Conservation (phyloP, 2,888 invertebrate genomes). For the Bombyx huttoni region DNA sequence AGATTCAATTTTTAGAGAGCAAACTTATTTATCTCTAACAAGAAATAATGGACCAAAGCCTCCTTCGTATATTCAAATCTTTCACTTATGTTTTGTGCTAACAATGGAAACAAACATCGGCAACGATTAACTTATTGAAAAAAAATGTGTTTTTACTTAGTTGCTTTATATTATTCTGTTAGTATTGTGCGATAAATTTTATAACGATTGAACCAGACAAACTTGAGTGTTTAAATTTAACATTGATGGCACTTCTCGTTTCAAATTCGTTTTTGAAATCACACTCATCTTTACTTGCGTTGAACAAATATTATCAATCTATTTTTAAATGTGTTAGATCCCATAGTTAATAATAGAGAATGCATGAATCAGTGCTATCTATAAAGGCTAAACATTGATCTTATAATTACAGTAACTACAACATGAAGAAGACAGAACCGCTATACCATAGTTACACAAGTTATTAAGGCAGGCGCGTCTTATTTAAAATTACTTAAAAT, state of each 20-base stretch:
- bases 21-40: constrained; percentile 8
- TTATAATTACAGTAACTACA: constrained; percentile 27
- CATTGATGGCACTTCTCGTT: constrained; percentile 13
- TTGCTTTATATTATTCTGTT: neutral
- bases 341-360: neutral
- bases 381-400: constrained; percentile 16
- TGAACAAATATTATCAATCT: no score
- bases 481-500: constrained; percentile 40
- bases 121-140: neutral
- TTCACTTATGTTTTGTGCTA: neutral
- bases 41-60: neutral
- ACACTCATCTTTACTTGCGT: neutral
- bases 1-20: constrained; percentile 28
- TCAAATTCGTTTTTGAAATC: constrained; percentile 1
- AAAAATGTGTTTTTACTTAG: neutral
- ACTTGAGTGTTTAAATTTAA: constrained; percentile 4
- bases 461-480: constrained; percentile 45
- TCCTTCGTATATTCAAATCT: no score
- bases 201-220: constrained; percentile 2
- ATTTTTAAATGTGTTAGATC: neutral
- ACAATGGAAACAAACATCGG: neutral
- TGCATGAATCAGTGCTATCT: neutral
- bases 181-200: constrained; percentile 1
- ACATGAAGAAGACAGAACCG: constrained; percentile 33
- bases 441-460: constrained; percentile 27